A percentile compares a stretch with the other conserved stretches of the same genome.
phyloP scores from a whole-genome alignment of 2,113 vertebrate species.

The Anarhynchus alexandrinus region DNA sequence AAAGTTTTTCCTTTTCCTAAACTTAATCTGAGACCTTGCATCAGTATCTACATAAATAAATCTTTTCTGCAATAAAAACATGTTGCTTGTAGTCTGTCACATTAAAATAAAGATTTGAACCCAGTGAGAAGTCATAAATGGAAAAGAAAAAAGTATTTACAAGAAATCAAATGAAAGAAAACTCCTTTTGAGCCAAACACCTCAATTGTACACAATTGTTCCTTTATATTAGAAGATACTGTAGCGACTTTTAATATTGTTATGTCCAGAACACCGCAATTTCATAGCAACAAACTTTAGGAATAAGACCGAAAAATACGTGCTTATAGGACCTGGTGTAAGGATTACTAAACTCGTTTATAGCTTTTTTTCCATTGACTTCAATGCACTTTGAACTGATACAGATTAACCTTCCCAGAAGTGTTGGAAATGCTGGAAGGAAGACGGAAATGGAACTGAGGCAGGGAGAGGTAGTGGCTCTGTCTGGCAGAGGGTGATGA shows the following conservation, averaged over 20 bases:
- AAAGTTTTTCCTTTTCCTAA: slow-evolving; percentile 29
- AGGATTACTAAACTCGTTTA: not conserved
- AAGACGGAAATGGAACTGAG: not conserved
- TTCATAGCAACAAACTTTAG: not conserved
- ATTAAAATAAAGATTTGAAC: slow-evolving; percentile 32
- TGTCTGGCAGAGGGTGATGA: not conserved
- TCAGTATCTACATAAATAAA: slow-evolving; percentile 37
- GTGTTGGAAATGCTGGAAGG: not conserved
- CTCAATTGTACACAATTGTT: not conserved
- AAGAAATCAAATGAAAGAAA: slow-evolving; percentile 37
- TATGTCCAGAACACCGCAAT: not conserved
- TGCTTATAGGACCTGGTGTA: not conserved
- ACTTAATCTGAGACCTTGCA: slow-evolving; percentile 18
- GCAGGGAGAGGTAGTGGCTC: not conserved
- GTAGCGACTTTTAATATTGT: not conserved
- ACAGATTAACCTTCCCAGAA: not conserved
- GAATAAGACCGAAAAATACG: not conserved
- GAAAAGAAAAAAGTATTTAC: slow-evolving; percentile 29
- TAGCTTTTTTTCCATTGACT: not conserved
- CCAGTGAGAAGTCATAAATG: not conserved
- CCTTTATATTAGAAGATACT: not conserved
- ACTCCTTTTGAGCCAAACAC: not conserved
- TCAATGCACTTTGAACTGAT: not conserved
- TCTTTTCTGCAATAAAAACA: slow-evolving; percentile 17
- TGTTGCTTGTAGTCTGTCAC: slow-evolving; percentile 6